Evolutionary conservation across 1,140 invertebrate species (phyloP).

Genomic region (Piezodorus guildinii): DNA sequence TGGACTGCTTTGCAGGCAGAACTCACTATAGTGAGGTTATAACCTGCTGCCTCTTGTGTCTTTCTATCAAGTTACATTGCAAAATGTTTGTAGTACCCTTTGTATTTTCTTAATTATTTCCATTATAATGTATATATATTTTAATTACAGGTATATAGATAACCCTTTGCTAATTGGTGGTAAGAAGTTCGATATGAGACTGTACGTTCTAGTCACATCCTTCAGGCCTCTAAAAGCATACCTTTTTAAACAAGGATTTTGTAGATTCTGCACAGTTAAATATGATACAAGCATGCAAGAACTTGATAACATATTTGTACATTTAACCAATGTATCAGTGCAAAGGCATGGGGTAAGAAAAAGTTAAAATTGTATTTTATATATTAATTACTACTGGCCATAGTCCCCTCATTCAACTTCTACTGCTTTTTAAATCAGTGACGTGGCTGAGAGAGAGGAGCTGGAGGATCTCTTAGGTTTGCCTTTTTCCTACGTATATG

Average conservation of each 20-base stretch:
- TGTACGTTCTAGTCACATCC: slow-evolving; percentile 76
- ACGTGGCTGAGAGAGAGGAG: no score
- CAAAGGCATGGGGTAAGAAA: slow-evolving; percentile 67
- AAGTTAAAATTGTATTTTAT: no score
- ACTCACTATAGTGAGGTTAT: no score
- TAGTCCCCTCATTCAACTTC: no score
- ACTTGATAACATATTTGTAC: slow-evolving; percentile 75
- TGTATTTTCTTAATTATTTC: not conserved
- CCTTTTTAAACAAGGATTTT: slow-evolving; percentile 66
- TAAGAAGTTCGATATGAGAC: slow-evolving; percentile 77
- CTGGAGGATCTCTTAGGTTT: no score
- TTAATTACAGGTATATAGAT: slow-evolving; percentile 54
- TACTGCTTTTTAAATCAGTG: no score
- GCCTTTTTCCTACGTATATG: no score
- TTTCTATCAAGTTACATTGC: no score
- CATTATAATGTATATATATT: not conserved
- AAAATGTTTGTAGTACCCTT: not conserved
- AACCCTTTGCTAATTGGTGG: slow-evolving; percentile 79
- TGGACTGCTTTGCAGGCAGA: no score
- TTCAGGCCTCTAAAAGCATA: slow-evolving; percentile 72
- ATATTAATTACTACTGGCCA: no score
- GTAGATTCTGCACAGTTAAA: slow-evolving; percentile 74
- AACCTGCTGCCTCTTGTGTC: no score
- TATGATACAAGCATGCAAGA: slow-evolving; percentile 56
- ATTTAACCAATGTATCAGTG: slow-evolving; percentile 79